Evolutionary conservation across 2,797 vertebrate genomes (phyloP).

Genomic region (Alcedo atthis): DNA sequence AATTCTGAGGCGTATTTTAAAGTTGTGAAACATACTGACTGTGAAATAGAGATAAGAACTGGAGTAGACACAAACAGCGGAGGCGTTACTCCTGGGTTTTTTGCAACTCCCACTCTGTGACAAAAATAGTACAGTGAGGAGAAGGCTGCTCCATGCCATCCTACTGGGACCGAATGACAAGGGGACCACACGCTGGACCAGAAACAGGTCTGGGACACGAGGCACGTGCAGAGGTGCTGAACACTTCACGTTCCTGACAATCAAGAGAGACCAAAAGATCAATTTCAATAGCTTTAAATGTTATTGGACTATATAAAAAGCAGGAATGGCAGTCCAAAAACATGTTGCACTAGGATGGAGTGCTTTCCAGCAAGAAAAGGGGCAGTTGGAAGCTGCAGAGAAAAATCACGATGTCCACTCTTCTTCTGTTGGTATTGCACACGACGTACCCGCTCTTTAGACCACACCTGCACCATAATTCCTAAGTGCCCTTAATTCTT

Average conservation of each 20-base stretch:
- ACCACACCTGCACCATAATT: not conserved
- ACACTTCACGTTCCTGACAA: rapidly evolving
- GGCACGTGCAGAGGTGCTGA: rapidly evolving
- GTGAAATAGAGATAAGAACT: slow-evolving; percentile 30
- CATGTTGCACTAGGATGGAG: rapidly evolving
- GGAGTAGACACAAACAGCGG: slow-evolving; percentile 47
- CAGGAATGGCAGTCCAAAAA: not conserved
- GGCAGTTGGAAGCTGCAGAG: not conserved
- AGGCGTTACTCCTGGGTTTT: not conserved
- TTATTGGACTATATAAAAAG: not conserved
- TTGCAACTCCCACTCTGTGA: slow-evolving; percentile 39
- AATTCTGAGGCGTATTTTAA: not conserved
- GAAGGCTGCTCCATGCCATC: not conserved
- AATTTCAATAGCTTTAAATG: not conserved
- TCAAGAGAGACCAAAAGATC: rapidly evolving
- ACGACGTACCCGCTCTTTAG: rapidly evolving
- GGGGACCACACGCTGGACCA: rapidly evolving
- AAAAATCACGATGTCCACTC: not conserved
- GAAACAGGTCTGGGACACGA: not conserved
- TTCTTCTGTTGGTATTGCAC: not conserved
- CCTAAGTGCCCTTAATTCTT: not conserved
- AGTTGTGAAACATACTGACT: slow-evolving; percentile 41
- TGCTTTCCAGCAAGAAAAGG: not conserved
- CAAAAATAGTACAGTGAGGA: slow-evolving; percentile 42
- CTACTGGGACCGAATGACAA: rapidly evolving